These are phyloP conservation scores for Palythoa heliodiscus DNA, from an alignment of 92 coral and sea anemone species.

Conservation along the genomic window DNA sequence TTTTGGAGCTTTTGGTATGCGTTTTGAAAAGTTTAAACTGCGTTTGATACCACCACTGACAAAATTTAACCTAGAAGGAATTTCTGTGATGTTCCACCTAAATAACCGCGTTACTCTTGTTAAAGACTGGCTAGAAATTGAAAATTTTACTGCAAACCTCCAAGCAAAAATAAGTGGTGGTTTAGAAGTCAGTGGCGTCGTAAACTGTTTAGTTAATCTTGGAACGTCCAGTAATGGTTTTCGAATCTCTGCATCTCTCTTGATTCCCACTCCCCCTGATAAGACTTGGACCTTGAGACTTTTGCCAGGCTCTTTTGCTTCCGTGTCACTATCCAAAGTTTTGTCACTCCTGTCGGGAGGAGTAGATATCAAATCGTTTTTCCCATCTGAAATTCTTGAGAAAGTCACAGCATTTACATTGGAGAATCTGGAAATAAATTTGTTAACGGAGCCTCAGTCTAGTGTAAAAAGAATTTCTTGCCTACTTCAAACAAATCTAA, in stretches of 20 bases:
- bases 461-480: constrained; percentile 42
- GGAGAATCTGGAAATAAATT: constrained; percentile 32
- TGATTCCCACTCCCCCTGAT: constrained; percentile 37
- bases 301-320: not conserved
- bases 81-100: constrained; percentile 29
- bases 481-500: constrained; percentile 42
- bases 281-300: constrained; percentile 50
- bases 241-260: not conserved
- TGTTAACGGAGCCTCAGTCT: constrained; percentile 44
- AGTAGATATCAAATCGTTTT: constrained; percentile 50
- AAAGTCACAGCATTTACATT: constrained; percentile 46
- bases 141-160: constrained; percentile 46
- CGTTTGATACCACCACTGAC: constrained; percentile 53
- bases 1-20: constrained; percentile 43
- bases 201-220: constrained; percentile 48
- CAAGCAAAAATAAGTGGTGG: not conserved
- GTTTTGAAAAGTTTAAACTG: constrained; percentile 35
- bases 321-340: constrained; percentile 39
- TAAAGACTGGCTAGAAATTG: constrained; percentile 52
- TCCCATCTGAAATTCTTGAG: constrained; percentile 46
- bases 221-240: constrained; percentile 47
- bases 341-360: constrained; percentile 51
- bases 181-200: constrained; percentile 42
- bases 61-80: constrained; percentile 34
- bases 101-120: constrained; percentile 28